Evolutionary conservation across 2,113 vertebrate species (phyloP), one percentile per base, ranked within the genome.

Genomic region (Oostethus manadensis): DNA sequence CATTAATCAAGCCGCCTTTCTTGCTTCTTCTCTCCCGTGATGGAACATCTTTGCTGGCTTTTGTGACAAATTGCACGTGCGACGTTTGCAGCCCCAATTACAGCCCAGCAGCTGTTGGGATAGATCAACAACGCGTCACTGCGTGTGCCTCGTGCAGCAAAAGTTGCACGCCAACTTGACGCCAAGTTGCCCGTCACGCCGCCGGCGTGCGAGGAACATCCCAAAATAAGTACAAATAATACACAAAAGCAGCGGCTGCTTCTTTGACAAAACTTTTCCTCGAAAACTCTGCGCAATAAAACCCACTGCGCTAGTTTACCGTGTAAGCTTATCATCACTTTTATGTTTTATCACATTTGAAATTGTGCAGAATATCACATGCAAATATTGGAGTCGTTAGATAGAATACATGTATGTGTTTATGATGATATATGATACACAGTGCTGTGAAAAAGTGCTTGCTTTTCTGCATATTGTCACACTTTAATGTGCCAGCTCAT

Each of bases 81-180:
- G 67, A 72, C 78, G 64, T 76, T 79, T 79, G 76, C 68, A 74
- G 68, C 62, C 77, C 61, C 68, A 74, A 77, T 83, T 80, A 76
- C 70, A 70, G 60, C 29, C 44, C 58, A 76, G 71, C 44, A 56
- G 51, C 66, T 81, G 54, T 68, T 70, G 63, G 47, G 38, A 42
- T 77, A 68, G 67, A 64, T 77, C 56, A 54, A 64, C 54, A 47
- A 71, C 69, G 61, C 50, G 68, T 74, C 70, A 60, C 62, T 8
- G 43, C 44, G 13, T 22, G 38, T 21, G 44, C 64, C n/a, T 44
- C 44, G 56, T 14, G 6, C 38, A 54, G 63, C 69, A 70, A 80
- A n/a, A 70, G 76, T 58, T 64, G 76, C 69, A 68, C 70, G 17
- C 66, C 70, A 65, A 58, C 45, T 57, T 86, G 74, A 83, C 83